These are phyloP conservation scores for Morus bassanus DNA, from an alignment of 2,797 vertebrate species.

Conservation along the genomic window DNA sequence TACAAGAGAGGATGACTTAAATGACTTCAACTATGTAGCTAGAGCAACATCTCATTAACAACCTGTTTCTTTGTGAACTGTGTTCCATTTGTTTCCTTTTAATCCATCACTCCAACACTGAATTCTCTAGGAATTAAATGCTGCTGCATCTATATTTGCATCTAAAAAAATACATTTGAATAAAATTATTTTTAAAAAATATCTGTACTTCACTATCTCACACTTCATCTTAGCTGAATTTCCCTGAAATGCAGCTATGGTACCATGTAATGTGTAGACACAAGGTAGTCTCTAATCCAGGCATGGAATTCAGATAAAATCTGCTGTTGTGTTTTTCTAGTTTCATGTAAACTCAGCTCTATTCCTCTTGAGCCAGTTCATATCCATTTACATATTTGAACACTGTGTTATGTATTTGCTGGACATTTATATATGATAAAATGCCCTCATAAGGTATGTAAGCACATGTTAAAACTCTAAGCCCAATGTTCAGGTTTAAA, in stretches of 20 bases:
- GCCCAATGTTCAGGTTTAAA: not conserved
- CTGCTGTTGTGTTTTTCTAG: not conserved
- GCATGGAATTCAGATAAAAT: not conserved
- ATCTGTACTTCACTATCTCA: not conserved
- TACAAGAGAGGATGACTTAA: conserved; percentile 17
- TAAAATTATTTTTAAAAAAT: not conserved
- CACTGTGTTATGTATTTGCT: not conserved
- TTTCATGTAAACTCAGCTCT: not conserved
- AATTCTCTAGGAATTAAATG: not conserved
- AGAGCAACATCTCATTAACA: conserved; percentile 17
- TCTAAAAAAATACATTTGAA: not conserved
- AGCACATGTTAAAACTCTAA: not conserved
- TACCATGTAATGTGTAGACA: not conserved
- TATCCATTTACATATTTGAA: not conserved
- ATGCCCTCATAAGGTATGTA: not conserved
- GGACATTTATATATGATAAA: not conserved
- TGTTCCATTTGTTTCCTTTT: not conserved
- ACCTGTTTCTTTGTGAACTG: not conserved
- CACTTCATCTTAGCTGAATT: not conserved
- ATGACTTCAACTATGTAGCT: conserved; percentile 7
- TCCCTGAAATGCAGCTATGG: not conserved
- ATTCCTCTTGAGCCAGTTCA: not conserved
- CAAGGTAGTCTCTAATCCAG: not conserved
- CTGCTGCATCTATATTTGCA: too few species aligned
- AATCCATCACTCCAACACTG: not conserved